These are phyloP conservation scores for Drosophila jambulina DNA, from an alignment of 1,140 invertebrate species.

Conservation along the genomic window DNA sequence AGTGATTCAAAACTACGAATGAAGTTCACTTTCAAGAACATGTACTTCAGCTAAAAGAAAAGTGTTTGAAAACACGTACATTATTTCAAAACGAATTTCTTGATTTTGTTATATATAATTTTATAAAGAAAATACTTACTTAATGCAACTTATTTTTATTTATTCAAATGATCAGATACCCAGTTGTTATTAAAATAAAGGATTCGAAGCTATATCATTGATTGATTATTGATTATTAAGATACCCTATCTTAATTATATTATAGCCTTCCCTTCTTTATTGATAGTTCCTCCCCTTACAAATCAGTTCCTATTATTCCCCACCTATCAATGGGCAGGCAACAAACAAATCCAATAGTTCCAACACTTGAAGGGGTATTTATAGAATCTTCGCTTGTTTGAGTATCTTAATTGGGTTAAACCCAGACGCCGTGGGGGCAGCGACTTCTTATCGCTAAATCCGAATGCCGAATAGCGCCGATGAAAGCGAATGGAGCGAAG, in stretches of 20 bases:
- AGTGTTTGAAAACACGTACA: too few species aligned
- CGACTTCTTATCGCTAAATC: constrained; percentile 45
- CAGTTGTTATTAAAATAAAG: neutral
- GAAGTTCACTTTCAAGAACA: too few species aligned
- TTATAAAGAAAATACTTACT: neutral
- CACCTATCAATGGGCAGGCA: constrained; percentile 23
- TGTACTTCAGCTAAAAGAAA: too few species aligned
- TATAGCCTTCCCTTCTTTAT: neutral
- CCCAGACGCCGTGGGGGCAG: constrained; percentile 28
- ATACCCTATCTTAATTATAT: constrained; percentile 3
- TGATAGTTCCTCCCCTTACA: constrained; percentile 2
- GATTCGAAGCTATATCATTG: neutral
- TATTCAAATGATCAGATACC: neutral
- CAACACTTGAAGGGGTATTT: constrained; percentile 44
- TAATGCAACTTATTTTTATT: neutral
- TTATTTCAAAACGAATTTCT: neutral
- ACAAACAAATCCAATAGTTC: constrained; percentile 42
- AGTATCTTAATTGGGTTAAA: constrained; percentile 45
- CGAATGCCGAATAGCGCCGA: neutral
- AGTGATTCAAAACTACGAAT: too few species aligned
- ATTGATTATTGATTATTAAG: neutral
- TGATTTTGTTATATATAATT: neutral
- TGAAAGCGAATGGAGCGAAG: constrained; percentile 31
- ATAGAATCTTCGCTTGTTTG: constrained; percentile 21
- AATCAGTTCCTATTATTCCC: constrained; percentile 38